Percentiles rank a stretch among this genome's conserved stretches.
phyloP scores from a whole-genome alignment of 2,797 vertebrate genomes.

The Melopsittacus undulatus region DNA sequence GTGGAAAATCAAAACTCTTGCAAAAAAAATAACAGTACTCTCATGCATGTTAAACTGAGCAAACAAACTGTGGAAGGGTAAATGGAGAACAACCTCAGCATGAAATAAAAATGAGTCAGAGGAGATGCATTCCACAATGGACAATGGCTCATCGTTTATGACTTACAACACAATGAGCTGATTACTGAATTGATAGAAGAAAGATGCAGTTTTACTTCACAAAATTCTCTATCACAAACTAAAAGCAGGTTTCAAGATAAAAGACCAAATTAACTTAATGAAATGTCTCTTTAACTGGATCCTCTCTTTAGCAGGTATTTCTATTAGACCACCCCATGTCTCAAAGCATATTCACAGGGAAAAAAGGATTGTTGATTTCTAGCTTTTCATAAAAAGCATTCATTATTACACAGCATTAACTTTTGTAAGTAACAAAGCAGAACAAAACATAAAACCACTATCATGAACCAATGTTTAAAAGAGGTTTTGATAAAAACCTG shows the following conservation, averaged over 20 bases:
- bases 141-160: constrained; percentile 67
- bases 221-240: constrained; percentile 15
- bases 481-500: constrained; percentile 70
- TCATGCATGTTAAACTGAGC: constrained; percentile 66
- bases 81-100: constrained; percentile 64
- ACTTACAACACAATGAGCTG: constrained; percentile 63
- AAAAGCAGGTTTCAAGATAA: constrained; percentile 30
- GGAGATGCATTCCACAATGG: constrained; percentile 56
- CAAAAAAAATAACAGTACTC: constrained; percentile 55
- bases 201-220: constrained; percentile 74
- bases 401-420: constrained; percentile 13
- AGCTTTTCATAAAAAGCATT: constrained; percentile 37
- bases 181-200: constrained; percentile 69
- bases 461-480: background rate
- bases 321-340: constrained; percentile 28
- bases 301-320: constrained; percentile 25
- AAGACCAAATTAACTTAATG: constrained; percentile 50
- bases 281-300: constrained; percentile 27
- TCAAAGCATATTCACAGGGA: constrained; percentile 46
- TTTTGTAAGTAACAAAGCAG: constrained; percentile 9
- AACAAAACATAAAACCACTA: constrained; percentile 1
- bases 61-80: constrained; percentile 61
- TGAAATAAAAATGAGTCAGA: constrained; percentile 36
- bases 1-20: constrained; percentile 53
- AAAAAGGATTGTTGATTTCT: constrained; percentile 11